Percentiles rank a stretch among this genome's conserved stretches.
Evolutionary conservation across 2,797 vertebrate species (phyloP).

Genomic region (Siniperca undulata): DNA sequence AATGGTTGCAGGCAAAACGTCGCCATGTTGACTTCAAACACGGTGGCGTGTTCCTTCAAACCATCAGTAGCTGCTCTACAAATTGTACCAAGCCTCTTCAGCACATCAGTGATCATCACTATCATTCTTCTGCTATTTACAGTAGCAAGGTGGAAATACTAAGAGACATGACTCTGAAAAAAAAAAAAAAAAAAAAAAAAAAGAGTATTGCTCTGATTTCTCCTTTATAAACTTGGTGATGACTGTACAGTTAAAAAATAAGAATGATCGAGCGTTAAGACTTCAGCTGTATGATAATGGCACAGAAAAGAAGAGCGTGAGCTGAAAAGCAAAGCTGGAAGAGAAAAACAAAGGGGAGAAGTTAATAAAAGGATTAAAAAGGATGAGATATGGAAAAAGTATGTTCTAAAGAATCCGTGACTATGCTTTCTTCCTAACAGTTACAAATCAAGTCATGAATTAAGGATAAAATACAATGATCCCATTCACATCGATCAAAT

Average conservation of each 20-base stretch:
- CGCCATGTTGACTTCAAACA: neutral
- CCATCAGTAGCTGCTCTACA: conserved; percentile 24
- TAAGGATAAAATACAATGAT: conserved; percentile 24
- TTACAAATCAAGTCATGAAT: conserved; percentile 34
- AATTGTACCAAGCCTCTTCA: conserved; percentile 54
- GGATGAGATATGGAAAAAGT: neutral
- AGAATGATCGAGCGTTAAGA: conserved; percentile 49
- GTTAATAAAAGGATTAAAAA: neutral
- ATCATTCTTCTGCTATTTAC: conserved; percentile 70
- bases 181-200: conserved; percentile 43
- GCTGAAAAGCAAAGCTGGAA: neutral
- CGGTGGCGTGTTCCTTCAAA: neutral
- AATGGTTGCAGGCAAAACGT: neutral
- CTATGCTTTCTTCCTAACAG: conserved; percentile 46
- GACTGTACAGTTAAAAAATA: conserved; percentile 61
- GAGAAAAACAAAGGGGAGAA: neutral
- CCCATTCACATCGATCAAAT: conserved; percentile 13
- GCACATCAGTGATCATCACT: conserved; percentile 46
- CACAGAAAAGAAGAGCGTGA: conserved; percentile 33
- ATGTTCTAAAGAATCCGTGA: neutral
- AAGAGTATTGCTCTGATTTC: conserved; percentile 83
- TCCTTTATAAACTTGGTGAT: conserved; percentile 55
- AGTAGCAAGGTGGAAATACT: conserved; percentile 60
- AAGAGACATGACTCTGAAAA: conserved; percentile 42
- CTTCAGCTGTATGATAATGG: conserved; percentile 49